Percentiles rank a stretch among this genome's conserved stretches.
phyloP scores from a whole-genome alignment of 2,113 vertebrate genomes.

The Pedetes capensis region DNA sequence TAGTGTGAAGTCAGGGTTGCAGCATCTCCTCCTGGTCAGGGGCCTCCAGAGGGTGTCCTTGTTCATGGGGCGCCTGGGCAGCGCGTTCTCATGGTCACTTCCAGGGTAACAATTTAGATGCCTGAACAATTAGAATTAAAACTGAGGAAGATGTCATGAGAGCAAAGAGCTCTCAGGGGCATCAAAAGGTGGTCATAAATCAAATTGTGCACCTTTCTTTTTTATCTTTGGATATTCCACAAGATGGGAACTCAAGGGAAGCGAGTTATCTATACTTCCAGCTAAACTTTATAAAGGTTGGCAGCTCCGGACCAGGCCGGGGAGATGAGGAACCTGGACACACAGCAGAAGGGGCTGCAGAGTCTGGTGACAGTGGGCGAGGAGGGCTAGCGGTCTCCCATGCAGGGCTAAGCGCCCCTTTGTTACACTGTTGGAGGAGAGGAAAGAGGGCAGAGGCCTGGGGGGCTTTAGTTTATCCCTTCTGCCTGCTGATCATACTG shows the following conservation, averaged over 20 bases:
- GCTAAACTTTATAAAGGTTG: too few relatives aligned
- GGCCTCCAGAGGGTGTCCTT: fast-evolving
- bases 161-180: neutral
- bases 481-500: too few relatives aligned
- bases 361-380: constrained; percentile 85
- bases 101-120: neutral
- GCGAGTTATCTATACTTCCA: too few relatives aligned
- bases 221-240: too few relatives aligned
- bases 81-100: neutral
- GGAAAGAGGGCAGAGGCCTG: constrained; percentile 48
- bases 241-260: too few relatives aligned
- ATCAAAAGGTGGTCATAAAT: neutral
- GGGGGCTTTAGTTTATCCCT: constrained; percentile 8
- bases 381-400: constrained; percentile 77
- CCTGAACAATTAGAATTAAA: neutral
- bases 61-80: fast-evolving
- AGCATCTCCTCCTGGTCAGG: fast-evolving
- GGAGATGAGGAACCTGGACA: constrained; percentile 83
- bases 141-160: too few relatives aligned
- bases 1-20: fast-evolving
- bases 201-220: constrained; percentile 78
- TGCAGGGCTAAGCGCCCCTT: constrained; percentile 80
- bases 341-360: constrained; percentile 81
- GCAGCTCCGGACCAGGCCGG: constrained; percentile 86
- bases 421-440: constrained; percentile 59